phyloP scores from a whole-genome alignment of 1,140 invertebrate species.

The Drosophila lowei region DNA sequence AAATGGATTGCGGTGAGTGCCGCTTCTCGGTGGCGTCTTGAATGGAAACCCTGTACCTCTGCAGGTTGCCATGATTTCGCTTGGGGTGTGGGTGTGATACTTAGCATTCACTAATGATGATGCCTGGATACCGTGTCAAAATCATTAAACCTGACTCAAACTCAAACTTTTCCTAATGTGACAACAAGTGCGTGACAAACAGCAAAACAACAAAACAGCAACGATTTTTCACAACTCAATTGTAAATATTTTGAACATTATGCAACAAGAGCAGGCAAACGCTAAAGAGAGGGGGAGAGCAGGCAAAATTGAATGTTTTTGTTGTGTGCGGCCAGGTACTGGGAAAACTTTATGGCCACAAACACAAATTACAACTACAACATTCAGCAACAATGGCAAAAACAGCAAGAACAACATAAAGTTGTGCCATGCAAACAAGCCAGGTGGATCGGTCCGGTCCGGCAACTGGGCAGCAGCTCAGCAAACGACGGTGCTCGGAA shows the following conservation, averaged over 20 bases:
- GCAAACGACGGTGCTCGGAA: neutral
- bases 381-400: slow-evolving; percentile 53
- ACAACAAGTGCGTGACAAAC: slow-evolving; percentile 61
- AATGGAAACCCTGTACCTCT: slow-evolving; percentile 6
- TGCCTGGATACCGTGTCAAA: slow-evolving; percentile 26
- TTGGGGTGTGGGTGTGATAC: neutral
- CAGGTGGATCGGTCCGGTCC: slow-evolving; percentile 25
- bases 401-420: slow-evolving; percentile 58
- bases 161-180: slow-evolving; percentile 47
- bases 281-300: neutral
- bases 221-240: slow-evolving; percentile 41
- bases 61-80: slow-evolving; percentile 35
- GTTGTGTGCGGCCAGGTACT: slow-evolving; percentile 48
- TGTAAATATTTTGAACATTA: slow-evolving; percentile 70
- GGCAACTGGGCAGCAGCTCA: slow-evolving; percentile 5
- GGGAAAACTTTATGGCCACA: slow-evolving; percentile 74
- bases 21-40: slow-evolving; percentile 16
- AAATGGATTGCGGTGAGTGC: slow-evolving; percentile 37
- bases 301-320: slow-evolving; percentile 67
- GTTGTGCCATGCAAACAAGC: slow-evolving; percentile 68
- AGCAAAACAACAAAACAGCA: slow-evolving; percentile 42
- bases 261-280: slow-evolving; percentile 15
- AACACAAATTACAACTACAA: slow-evolving; percentile 77
- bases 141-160: slow-evolving; percentile 56
- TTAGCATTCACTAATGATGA: slow-evolving; percentile 45